Base-by-base conservation (phyloP, 1,140 invertebrate species). In the Bombus ignitus region DNA sequence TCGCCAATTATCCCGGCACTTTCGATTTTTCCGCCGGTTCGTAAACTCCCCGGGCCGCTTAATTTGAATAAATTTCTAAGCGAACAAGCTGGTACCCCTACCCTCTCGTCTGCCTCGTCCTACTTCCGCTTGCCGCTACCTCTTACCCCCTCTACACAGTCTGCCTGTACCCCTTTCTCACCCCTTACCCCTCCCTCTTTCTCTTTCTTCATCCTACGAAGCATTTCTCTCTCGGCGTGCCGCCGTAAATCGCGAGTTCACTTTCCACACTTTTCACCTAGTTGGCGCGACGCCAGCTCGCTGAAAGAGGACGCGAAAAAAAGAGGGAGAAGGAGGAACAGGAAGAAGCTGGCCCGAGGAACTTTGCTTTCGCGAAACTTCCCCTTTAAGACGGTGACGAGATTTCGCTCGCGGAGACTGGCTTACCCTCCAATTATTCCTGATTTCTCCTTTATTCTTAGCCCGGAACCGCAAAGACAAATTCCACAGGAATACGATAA, bases 211-310 rank as follows among this genome's bases (percentile, higher is more conserved):
- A 25, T 62, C 59, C 59, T 62, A 13, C 59, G 9, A 28, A 62
- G 59, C 66, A 22, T 35, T 9, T 73, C 70, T 80, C 39, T 81
- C 66, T 71, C 75, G 75, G 78, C 81, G 86, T 86, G 90, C 57
- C 78, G 89, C 87, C 90, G 92, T 93, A 94, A 94, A 94, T 94
- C 91, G 91, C 87, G 87, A 93, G 93, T 94, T 95, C 93, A 93
- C 94, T 94, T 95, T 93, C 93, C 88, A 92, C 91, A 94, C 94
- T 95, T 95, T 95, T 95, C 94, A 95, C 94, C 95, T 89, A 95
- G 92, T 95, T 95, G 95, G 95, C 94, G 85, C 73, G n/a, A 80
- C 75, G 94, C 94, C 95, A 95, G 91, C 81, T 86, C 78, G 75
- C 81, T 79, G 89, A 85, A 75, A 81, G 86, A 83, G 73, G 80